A percentile compares a stretch with the other conserved stretches of the same genome.
These are phyloP conservation scores for Macheiramphus alcinus DNA, from an alignment of 2,113 vertebrate species.

Conservation along the genomic window DNA sequence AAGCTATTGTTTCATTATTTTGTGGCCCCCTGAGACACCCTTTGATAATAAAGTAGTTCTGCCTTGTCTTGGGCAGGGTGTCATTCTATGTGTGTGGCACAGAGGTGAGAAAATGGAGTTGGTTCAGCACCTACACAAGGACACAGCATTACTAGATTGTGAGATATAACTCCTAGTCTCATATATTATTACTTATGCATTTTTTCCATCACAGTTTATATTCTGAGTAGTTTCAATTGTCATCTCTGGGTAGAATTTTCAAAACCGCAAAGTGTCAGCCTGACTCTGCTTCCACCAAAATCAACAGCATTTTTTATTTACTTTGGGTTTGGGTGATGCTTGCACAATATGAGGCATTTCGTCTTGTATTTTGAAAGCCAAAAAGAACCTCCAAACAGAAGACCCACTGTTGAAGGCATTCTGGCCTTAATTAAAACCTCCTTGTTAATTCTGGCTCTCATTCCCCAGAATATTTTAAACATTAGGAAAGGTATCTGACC, in stretches of 20 bases:
- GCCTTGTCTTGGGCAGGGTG: neutral
- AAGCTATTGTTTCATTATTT: neutral
- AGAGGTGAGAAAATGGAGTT: neutral
- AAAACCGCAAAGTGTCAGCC: neutral
- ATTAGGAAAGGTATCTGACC: neutral
- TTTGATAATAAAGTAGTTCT: neutral
- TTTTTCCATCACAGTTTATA: constrained; percentile 32
- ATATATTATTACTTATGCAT: neutral
- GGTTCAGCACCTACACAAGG: neutral
- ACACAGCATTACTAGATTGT: neutral
- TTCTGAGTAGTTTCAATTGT: constrained; percentile 29
- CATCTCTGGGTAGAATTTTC: neutral
- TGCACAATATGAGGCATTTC: neutral
- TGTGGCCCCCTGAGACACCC: neutral
- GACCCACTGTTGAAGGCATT: neutral
- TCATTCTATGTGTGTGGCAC: neutral
- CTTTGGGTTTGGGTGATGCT: neutral
- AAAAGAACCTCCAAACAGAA: neutral
- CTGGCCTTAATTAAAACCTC: neutral
- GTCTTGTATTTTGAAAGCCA: neutral
- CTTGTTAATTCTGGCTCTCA: neutral
- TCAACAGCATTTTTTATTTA: neutral
- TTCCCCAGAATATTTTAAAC: neutral
- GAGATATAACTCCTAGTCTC: neutral
- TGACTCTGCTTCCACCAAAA: neutral